Evolutionary conservation across 2,797 vertebrate species (phyloP).

Genomic region (Esox masquinongy): DNA sequence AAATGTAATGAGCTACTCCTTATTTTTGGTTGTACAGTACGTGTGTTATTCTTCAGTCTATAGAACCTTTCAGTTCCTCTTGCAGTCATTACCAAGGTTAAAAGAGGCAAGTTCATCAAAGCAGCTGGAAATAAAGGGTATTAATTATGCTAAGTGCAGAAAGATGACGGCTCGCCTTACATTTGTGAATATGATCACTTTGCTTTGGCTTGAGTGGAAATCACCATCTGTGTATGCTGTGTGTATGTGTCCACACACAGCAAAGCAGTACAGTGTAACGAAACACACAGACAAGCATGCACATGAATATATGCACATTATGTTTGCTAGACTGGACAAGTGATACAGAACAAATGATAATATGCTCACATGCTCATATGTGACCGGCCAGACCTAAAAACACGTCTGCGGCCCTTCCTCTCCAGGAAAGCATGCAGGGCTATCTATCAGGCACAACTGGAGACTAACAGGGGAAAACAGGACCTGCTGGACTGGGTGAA

Average conservation of each 20-base stretch:
- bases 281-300: not conserved
- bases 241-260: slow-evolving; percentile 30
- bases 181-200: slow-evolving; percentile 16
- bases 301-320: no score
- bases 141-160: slow-evolving; percentile 89
- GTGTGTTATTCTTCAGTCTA: slow-evolving; percentile 77
- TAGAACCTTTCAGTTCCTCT: slow-evolving; percentile 70
- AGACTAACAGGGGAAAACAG: slow-evolving; percentile 78
- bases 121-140: slow-evolving; percentile 77
- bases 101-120: slow-evolving; percentile 72
- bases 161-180: slow-evolving; percentile 57
- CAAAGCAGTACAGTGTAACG: no score
- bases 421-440: slow-evolving; percentile 45
- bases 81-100: slow-evolving; percentile 68
- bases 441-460: slow-evolving; percentile 64
- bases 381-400: not conserved
- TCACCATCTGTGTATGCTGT: no score
- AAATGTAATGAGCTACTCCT: slow-evolving; percentile 75
- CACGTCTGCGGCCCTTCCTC: not conserved
- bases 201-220: not conserved
- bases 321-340: no score
- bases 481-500: slow-evolving; percentile 68
- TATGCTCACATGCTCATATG: no score
- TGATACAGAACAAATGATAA: no score
- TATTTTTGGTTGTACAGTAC: slow-evolving; percentile 40